phyloP scores from a whole-genome alignment of 37 sponge, comb jelly and placozoan species.

The Petrosia ficiformis region DNA sequence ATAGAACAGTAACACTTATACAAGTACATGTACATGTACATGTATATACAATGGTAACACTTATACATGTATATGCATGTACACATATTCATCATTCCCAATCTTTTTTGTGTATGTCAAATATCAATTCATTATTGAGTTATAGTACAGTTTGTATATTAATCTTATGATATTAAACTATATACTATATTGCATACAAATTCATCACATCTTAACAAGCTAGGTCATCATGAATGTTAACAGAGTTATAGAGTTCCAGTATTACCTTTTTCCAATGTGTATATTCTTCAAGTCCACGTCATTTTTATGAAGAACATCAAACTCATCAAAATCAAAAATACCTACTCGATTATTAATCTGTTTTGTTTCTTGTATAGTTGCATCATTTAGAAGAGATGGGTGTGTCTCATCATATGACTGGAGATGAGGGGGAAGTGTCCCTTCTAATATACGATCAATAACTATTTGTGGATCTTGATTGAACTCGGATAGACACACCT shows the following conservation, averaged over 20 bases:
- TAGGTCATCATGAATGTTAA: neutral
- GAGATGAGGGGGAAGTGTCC: constrained; percentile 36
- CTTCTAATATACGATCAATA: constrained; percentile 24
- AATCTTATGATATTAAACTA: too few species aligned
- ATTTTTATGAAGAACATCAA: constrained; percentile 68
- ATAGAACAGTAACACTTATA: too few species aligned
- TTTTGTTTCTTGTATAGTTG: constrained; percentile 40
- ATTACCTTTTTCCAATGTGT: constrained; percentile 70
- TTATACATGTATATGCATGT: too few species aligned
- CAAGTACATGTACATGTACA: too few species aligned
- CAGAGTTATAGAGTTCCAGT: neutral
- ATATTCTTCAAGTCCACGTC: constrained; percentile 58
- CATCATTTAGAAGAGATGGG: neutral
- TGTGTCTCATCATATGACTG: neutral
- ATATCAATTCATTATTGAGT: too few species aligned
- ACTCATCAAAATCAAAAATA: constrained; percentile 73
- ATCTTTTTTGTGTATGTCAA: too few species aligned
- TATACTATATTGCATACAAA: too few species aligned
- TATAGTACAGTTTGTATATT: too few species aligned
- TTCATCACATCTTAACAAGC: neutral
- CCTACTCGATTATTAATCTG: constrained; percentile 26
- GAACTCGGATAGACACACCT: constrained; percentile 44
- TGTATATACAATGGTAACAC: too few species aligned
- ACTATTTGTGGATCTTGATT: constrained; percentile 21
- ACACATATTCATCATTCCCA: too few species aligned